Percentiles rank a stretch among this genome's conserved stretches.
phyloP scores from a whole-genome alignment of 2,797 vertebrate species.

The Lepilemur ruficaudatus region DNA sequence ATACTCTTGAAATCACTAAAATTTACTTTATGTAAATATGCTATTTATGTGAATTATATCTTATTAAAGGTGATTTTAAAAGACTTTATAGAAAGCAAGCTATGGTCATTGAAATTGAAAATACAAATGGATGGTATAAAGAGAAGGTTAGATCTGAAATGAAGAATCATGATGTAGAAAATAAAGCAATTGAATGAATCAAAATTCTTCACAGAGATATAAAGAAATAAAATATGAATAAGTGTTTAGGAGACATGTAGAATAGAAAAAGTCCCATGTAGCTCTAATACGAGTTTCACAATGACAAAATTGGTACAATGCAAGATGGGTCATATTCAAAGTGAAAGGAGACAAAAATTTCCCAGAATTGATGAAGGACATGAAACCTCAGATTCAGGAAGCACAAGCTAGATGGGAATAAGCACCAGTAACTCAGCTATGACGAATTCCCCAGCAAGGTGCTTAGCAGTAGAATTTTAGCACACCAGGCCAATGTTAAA shows the following conservation, averaged over 20 bases:
- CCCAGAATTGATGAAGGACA: not conserved
- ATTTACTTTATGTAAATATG: not conserved
- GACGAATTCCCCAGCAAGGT: not conserved
- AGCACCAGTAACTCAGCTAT: not conserved
- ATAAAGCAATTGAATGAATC: not conserved
- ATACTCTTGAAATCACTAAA: not conserved
- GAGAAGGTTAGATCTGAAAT: not conserved
- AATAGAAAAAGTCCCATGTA: not conserved
- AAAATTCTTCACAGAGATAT: not conserved
- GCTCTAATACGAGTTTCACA: not conserved
- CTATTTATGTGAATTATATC: not conserved
- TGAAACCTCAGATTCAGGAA: not conserved
- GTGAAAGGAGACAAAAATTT: not conserved
- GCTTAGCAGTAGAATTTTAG: not conserved
- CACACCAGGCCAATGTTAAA: not conserved
- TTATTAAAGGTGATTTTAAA: not conserved
- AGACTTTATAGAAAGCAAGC: not conserved
- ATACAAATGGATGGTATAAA: not conserved
- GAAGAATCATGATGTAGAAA: not conserved
- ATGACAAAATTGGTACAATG: not conserved
- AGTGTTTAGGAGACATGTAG: not conserved
- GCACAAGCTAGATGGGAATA: not conserved
- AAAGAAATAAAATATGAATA: not conserved
- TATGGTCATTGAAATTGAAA: not conserved
- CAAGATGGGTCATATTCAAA: not conserved